phyloP scores from a whole-genome alignment of 2,888 invertebrate species.

The Sialis fuliginosa region DNA sequence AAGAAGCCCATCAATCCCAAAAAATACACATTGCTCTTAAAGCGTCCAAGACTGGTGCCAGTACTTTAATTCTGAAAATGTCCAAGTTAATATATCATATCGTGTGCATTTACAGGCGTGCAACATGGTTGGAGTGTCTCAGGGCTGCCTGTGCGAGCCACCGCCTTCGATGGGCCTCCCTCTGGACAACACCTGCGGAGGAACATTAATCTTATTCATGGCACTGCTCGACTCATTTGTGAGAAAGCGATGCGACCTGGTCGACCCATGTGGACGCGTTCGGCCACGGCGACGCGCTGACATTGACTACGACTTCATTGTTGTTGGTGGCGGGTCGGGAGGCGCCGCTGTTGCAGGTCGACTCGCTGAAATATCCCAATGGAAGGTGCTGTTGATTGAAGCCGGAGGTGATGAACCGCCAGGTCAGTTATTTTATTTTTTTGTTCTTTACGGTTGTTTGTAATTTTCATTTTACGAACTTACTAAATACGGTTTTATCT shows the following conservation, averaged over 20 bases:
- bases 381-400: conserved; percentile 53
- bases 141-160: conserved; percentile 35
- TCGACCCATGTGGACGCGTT: conserved; percentile 41
- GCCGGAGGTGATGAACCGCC: conserved; percentile 55
- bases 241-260: conserved; percentile 34
- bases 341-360: conserved; percentile 45
- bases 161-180: conserved; percentile 35
- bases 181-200: conserved; percentile 34
- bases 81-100: too few relatives aligned
- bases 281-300: conserved; percentile 26
- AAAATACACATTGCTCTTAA: too few relatives aligned
- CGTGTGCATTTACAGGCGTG: too few relatives aligned
- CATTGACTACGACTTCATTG: conserved; percentile 43
- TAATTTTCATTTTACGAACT: too few relatives aligned
- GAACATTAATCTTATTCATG: conserved; percentile 46
- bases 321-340: conserved; percentile 46
- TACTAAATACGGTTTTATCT: too few relatives aligned
- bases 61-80: too few relatives aligned
- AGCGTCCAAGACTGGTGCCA: too few relatives aligned
- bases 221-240: conserved; percentile 41
- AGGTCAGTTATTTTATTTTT: conserved; percentile 14
- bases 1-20: too few relatives aligned
- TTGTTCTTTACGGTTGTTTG: too few relatives aligned
- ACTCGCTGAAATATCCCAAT: conserved; percentile 43
- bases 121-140: background rate